These are phyloP conservation scores for Clitarchus hookeri DNA, from an alignment of 2,888 invertebrate genomes.

Conservation along the genomic window DNA sequence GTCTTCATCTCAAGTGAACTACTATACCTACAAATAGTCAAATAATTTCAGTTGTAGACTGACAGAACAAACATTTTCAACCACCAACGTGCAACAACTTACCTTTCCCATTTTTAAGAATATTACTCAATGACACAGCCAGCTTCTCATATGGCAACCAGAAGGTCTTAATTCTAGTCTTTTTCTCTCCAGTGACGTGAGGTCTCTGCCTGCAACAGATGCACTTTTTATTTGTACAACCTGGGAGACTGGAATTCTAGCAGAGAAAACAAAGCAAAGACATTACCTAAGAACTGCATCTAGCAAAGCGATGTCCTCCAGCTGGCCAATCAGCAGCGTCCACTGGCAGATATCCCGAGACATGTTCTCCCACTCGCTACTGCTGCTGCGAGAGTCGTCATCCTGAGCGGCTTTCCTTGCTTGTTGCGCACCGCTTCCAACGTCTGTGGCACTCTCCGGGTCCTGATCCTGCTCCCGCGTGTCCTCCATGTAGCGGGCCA, in stretches of 20 bases:
- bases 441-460: constrained; percentile 47
- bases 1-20: too few relatives aligned
- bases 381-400: constrained; percentile 39
- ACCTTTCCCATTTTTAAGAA: constrained; percentile 56
- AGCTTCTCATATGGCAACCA: constrained; percentile 29
- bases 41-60: too few relatives aligned
- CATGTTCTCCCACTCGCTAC: constrained; percentile 74
- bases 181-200: background rate
- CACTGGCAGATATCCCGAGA: constrained; percentile 86
- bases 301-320: constrained; percentile 85
- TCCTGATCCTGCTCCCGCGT: constrained; percentile 38
- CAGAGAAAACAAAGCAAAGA: background rate
- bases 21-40: too few relatives aligned
- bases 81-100: constrained; percentile 30
- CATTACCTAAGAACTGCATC: constrained; percentile 65
- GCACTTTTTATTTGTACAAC: background rate
- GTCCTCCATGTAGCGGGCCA: constrained; percentile 62
- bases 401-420: constrained; percentile 46
- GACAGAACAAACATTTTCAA: too few relatives aligned
- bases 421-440: constrained; percentile 46
- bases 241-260: too few relatives aligned
- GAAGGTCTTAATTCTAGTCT: constrained; percentile 21
- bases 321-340: constrained; percentile 82
- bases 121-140: constrained; percentile 51
- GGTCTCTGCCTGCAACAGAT: constrained; percentile 45